Base-by-base conservation (phyloP, 2,113 vertebrate genomes). In the Etheostoma cragini region DNA sequence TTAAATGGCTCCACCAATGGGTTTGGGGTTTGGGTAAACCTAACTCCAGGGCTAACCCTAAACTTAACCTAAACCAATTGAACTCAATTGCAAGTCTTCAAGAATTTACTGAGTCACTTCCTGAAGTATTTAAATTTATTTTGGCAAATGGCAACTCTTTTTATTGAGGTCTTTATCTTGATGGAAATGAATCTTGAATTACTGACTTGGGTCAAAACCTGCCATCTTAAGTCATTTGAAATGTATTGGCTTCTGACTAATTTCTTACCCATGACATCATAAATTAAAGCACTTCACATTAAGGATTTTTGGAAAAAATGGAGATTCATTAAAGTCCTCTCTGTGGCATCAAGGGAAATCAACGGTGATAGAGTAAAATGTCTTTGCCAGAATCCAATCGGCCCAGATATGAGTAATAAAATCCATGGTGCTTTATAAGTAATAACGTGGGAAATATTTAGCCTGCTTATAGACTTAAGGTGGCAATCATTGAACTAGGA, bases 241-340 rank as follows among this genome's bases (percentile, higher is more conserved):
- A 78, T 65, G 71, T 79, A 87, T 70, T 72, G 61, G 71, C 78
- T 8, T 74, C 70, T 68, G 69, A 57, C 77, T 92, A 81, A 68
- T 86, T 71, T 79, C 82, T 82, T 77, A 67, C 66, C 82, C 26
- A 0, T 79, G 81, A 47, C 79, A 49, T 85, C 75, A 77, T 68
- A 74, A 76, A 88, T 91, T 69, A 87, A 91, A 80, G 69, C 60
- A 83, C 87, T 84, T 85, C 78, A 16, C 73, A 82, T 82, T 38
- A 22, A 53, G 46, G 78, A 70, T 84, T 91, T 42, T 88, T 72
- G 77, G 81, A 74, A 72, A 87, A 80, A 89, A 84, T 64, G 86
- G 66, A 89, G 84, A 88, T 92, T 94, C 91, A 95, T 95, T 95
- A 94, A 91, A 89, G 89, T 93, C 92, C 89, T 80, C 79, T 80